A percentile compares a stretch with the other conserved stretches of the same genome.
Conservation (phyloP, 64 coral and sea anemone species). For the Pocillopora damicornis region DNA sequence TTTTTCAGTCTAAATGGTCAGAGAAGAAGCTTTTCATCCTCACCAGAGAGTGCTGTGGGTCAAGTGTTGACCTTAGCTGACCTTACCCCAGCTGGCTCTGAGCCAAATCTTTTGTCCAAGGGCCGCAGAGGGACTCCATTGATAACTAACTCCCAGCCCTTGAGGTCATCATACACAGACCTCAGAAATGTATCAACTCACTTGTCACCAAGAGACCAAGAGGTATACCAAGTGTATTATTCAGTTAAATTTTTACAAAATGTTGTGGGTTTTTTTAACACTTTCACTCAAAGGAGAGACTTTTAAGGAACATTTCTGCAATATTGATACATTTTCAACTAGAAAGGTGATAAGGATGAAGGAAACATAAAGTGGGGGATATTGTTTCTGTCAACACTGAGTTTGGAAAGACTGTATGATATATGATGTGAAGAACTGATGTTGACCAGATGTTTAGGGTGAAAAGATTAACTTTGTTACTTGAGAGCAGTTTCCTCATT, state of each 20-base stretch:
- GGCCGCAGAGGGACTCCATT: constrained; percentile 36
- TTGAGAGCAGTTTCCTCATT: too few species aligned
- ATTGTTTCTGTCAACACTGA: too few species aligned
- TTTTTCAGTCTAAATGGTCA: constrained; percentile 45
- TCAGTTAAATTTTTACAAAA: too few species aligned
- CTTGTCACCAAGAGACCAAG: constrained; percentile 73
- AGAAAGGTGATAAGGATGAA: too few species aligned
- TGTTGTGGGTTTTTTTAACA: too few species aligned
- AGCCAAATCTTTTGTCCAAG: constrained; percentile 58
- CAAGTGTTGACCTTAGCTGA: constrained; percentile 93
- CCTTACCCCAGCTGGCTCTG: constrained; percentile 79
- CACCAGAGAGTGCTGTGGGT: constrained; percentile 69
- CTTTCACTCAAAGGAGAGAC: too few species aligned
- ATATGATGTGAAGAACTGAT: too few species aligned
- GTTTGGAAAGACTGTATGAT: too few species aligned
- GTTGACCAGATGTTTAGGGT: too few species aligned
- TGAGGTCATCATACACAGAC: constrained; percentile 76
- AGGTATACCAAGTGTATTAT: constrained; percentile 23
- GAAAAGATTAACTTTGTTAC: too few species aligned
- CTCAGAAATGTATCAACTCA: constrained; percentile 69
- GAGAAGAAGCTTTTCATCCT: constrained; percentile 67
- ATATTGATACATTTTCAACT: too few species aligned
- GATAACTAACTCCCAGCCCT: constrained; percentile 42
- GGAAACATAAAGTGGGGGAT: too few species aligned
- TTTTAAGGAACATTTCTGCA: neutral